phyloP scores from a whole-genome alignment of 2,888 invertebrate genomes.

The Encarsia formosa region DNA sequence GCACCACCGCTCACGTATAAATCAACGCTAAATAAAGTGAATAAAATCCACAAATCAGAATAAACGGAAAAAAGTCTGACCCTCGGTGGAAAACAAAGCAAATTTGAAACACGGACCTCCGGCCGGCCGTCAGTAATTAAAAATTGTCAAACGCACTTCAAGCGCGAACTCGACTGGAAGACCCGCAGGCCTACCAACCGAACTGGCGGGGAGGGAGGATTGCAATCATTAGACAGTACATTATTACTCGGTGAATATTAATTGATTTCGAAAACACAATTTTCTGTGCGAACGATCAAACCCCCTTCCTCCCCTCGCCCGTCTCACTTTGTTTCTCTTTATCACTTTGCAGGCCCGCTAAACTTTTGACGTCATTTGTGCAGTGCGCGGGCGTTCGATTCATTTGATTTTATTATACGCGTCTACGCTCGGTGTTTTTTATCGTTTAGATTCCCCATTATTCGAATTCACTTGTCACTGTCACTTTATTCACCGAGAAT shows the following conservation, averaged over 20 bases:
- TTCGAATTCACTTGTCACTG: background rate
- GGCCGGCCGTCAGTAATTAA: constrained; percentile 36
- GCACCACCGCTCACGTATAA: constrained; percentile 1
- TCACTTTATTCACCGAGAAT: background rate
- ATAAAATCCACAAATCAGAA: constrained; percentile 16
- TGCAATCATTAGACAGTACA: constrained; percentile 45
- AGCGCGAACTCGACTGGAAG: constrained; percentile 27
- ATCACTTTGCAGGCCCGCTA: constrained; percentile 5
- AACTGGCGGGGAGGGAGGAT: no score
- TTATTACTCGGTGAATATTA: constrained; percentile 48
- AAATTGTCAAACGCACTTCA: constrained; percentile 49
- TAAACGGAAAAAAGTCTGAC: constrained; percentile 2
- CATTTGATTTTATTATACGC: constrained; percentile 13
- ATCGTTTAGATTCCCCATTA: background rate
- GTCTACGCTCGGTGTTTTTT: background rate
- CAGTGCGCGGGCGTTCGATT: background rate
- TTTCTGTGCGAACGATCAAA: constrained; percentile 50
- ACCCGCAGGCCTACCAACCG: constrained; percentile 39
- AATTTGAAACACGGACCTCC: background rate
- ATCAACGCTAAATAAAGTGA: constrained; percentile 19
- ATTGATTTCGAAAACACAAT: constrained; percentile 50
- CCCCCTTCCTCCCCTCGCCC: constrained; percentile 26
- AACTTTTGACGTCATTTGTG: constrained; percentile 21
- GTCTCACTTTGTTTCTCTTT: constrained; percentile 10
- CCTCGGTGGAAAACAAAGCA: constrained; percentile 5